These are phyloP conservation scores for Oppia nitens DNA, from an alignment of 1,140 invertebrate genomes.

Conservation along the genomic window DNA sequence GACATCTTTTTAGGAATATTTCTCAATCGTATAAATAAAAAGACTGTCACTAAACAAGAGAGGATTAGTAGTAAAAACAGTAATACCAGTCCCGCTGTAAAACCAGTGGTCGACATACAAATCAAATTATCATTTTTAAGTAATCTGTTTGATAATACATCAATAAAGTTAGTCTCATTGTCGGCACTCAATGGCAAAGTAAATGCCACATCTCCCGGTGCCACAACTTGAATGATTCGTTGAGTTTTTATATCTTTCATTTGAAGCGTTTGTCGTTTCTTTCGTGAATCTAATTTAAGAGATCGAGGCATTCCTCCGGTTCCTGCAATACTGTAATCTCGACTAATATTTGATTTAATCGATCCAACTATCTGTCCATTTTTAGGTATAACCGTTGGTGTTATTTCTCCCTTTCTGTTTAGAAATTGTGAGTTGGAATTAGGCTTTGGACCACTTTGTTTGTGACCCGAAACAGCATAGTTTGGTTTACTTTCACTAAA, in stretches of 20 bases:
- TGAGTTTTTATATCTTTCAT: conserved; percentile 72
- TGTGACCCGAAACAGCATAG: not conserved
- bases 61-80: conserved; percentile 67
- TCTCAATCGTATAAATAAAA: conserved; percentile 67
- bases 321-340: conserved; percentile 14
- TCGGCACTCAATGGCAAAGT: conserved; percentile 51
- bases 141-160: conserved; percentile 13
- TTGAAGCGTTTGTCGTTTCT: not conserved
- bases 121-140: conserved; percentile 39
- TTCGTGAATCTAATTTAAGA: conserved; percentile 5
- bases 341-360: conserved; percentile 9
- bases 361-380: conserved; percentile 1
- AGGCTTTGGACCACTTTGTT: not conserved
- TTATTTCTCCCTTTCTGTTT: not conserved
- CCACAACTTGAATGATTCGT: conserved; percentile 74
- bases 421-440: not conserved
- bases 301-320: conserved; percentile 21
- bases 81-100: conserved; percentile 77
- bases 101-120: conserved; percentile 80
- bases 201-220: conserved; percentile 82
- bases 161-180: conserved; percentile 43
- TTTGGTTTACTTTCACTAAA: not conserved
- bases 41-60: conserved; percentile 73
- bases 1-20: conserved; percentile 1
- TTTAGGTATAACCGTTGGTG: not conserved